phyloP scores from a whole-genome alignment of 2,888 invertebrate species.

The Paralinhomoeus sp. region DNA sequence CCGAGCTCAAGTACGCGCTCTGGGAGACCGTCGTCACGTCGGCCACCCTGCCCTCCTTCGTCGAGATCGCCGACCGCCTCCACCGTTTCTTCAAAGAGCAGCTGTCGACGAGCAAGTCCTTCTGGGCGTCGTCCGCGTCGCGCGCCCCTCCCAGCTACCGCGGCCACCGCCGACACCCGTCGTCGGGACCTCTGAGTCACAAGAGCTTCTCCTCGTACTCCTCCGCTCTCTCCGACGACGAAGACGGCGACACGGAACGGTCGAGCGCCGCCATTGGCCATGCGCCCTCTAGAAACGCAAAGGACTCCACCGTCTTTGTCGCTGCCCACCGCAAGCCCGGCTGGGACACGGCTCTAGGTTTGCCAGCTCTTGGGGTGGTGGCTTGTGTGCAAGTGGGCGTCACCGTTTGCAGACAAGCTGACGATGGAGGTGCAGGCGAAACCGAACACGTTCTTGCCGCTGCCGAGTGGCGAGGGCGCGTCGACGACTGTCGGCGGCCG shows the following conservation, averaged over 20 bases:
- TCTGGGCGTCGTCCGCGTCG: conserved; percentile 29
- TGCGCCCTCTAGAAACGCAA: too few relatives aligned
- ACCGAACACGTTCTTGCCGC: neutral
- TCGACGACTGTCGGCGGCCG: too few relatives aligned
- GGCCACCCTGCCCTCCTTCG: conserved; percentile 79
- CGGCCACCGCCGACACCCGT: too few relatives aligned
- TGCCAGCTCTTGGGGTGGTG: neutral
- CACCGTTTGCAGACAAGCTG: neutral
- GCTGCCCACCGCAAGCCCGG: neutral
- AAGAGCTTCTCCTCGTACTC: conserved; percentile 7
- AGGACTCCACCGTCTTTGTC: neutral
- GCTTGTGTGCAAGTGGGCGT: too few relatives aligned
- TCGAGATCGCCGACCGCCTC: conserved; percentile 85
- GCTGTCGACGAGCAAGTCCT: conserved; percentile 76
- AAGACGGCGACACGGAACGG: conserved; percentile 9
- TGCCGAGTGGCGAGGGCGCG: neutral
- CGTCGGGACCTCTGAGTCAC: too few relatives aligned
- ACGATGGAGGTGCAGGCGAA: neutral
- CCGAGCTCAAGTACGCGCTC: conserved; percentile 55
- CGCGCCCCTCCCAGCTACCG: too few relatives aligned
- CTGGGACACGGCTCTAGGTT: too few relatives aligned
- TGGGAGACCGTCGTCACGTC: conserved; percentile 86
- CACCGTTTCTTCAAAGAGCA: conserved; percentile 95
- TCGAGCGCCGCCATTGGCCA: too few relatives aligned
- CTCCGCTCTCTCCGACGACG: conserved; percentile 4